A percentile compares a stretch with the other conserved stretches of the same genome.
Conservation (phyloP, 1,140 invertebrate species). For the Ladona fulva region DNA sequence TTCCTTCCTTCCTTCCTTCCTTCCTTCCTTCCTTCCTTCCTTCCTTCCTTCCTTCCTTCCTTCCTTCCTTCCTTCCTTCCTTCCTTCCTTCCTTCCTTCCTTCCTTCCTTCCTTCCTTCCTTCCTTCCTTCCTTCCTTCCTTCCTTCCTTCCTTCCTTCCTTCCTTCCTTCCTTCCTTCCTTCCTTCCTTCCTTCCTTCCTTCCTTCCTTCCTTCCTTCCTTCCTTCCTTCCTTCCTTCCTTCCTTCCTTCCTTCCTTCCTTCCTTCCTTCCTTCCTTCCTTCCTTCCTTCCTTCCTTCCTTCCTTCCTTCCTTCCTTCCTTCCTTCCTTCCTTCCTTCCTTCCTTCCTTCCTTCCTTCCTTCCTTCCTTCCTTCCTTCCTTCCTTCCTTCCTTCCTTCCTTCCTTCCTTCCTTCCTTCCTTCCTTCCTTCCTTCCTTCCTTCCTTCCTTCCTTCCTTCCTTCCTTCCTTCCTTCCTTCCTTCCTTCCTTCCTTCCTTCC, state of each 20-base stretch:
- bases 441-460: slow-evolving; percentile 20
- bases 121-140: slow-evolving; percentile 22
- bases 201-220: slow-evolving; percentile 22
- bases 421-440: slow-evolving; percentile 21
- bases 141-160: slow-evolving; percentile 22
- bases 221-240: slow-evolving; percentile 22
- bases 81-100: slow-evolving; percentile 22
- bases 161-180: slow-evolving; percentile 22
- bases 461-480: slow-evolving; percentile 20
- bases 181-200: slow-evolving; percentile 22
- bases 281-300: slow-evolving; percentile 22
- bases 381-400: slow-evolving; percentile 15
- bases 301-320: slow-evolving; percentile 22
- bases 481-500: slow-evolving; percentile 15
- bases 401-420: slow-evolving; percentile 21
- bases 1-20: slow-evolving; percentile 22
- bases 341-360: slow-evolving; percentile 22
- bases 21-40: slow-evolving; percentile 22
- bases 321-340: slow-evolving; percentile 22
- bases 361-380: slow-evolving; percentile 22
- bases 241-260: slow-evolving; percentile 22
- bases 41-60: slow-evolving; percentile 22
- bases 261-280: slow-evolving; percentile 22
- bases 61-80: slow-evolving; percentile 22
- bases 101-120: slow-evolving; percentile 22